phyloP scores from a whole-genome alignment of 2,888 invertebrate species.

The Tetragonula carbonaria region DNA sequence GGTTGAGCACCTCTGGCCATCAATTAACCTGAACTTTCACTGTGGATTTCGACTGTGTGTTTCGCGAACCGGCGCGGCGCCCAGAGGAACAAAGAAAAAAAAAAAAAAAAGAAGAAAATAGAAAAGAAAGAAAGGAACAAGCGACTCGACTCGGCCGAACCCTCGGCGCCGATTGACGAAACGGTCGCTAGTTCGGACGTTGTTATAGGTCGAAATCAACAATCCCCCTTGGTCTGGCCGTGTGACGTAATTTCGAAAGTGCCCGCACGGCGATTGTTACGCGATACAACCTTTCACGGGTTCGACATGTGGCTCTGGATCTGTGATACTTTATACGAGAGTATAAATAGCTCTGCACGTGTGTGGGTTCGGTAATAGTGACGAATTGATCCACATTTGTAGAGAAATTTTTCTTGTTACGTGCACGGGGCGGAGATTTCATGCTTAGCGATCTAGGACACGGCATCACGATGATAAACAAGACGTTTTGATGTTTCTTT shows the following conservation, averaged over 20 bases:
- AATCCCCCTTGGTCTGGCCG: conserved; percentile 2
- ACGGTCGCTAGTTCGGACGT: neutral
- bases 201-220: conserved; percentile 31
- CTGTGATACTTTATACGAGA: neutral
- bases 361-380: too few species aligned
- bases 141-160: neutral
- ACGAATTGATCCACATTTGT: too few species aligned
- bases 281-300: conserved; percentile 50
- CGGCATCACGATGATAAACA: neutral
- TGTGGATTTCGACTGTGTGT: conserved; percentile 69
- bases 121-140: neutral
- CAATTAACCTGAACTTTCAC: conserved; percentile 79
- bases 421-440: neutral
- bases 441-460: conserved; percentile 1
- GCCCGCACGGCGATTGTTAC: conserved; percentile 49
- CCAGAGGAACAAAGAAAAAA: neutral
- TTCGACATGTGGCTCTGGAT: neutral
- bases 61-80: neutral
- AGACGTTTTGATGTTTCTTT: neutral
- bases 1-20: conserved; percentile 70
- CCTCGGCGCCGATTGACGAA: conserved; percentile 15
- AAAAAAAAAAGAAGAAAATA: neutral
- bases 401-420: neutral
- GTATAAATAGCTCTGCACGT: too few species aligned
- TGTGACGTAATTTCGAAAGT: conserved; percentile 61